Evolutionary conservation across 2,888 invertebrate genomes (phyloP), one percentile per base, ranked within the genome.

Genomic region (Cordilura impudica): DNA sequence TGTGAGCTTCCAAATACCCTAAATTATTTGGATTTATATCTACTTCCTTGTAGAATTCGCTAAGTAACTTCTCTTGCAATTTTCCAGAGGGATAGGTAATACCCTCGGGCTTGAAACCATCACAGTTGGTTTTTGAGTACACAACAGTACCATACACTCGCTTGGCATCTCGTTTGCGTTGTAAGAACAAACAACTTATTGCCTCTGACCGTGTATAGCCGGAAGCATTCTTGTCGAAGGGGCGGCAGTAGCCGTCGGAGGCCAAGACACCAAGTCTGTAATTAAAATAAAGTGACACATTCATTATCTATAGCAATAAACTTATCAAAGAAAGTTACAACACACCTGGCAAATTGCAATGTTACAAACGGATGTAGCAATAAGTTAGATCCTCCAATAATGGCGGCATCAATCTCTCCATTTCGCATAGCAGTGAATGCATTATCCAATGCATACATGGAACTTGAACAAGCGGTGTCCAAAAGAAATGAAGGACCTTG

Each of bases 401-500:
- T 93, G 0, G 98, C 98, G 0, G 94, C 92, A 78, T 98, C 97
- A 85, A 97, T 97, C 79, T 94, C 93, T 0, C 96, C 97, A 82
- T 93, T 93, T 35, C 95, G 91, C 53, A 97, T 93, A 0, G 95
- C 93, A 56, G 92, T 91, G 87, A 94, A 95, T 12, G 95, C 96
- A 81, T 94, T 94, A 84, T 98, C 96, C 70, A 98, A 82, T 0
- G 97, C 98, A 83, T 95, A 93, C 82, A 97, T 91, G 7, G 97
- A 96, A 69, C 98, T 98, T n/a, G 97, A 97, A 88, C 98, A 98
- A 0, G 98, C 98, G 0, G 98, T 97, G 90, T 98, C 98, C 8
- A 97, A 91, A 0, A 95, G 92, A 90, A 94, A 96, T 4, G 97
- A 97, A 0, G 98, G 98, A 0, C 98, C 97, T 84, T 94, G 94